Conservation (phyloP, 2,113 vertebrate species). For the Euleptes europaea region DNA sequence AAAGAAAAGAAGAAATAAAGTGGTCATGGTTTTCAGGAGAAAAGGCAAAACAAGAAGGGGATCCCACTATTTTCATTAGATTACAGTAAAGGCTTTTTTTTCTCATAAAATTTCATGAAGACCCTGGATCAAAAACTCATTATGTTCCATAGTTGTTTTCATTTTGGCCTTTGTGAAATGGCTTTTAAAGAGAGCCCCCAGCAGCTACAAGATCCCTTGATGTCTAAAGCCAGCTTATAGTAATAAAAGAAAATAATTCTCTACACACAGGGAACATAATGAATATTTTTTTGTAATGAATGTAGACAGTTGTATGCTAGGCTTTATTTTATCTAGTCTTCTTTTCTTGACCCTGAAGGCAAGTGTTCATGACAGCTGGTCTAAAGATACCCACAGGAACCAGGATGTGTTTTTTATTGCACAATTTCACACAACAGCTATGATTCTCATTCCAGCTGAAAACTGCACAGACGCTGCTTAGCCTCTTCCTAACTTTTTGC, state of each 20-base stretch:
- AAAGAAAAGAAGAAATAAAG: neutral
- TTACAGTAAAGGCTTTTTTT: slow-evolving; percentile 38
- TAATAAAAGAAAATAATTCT: slow-evolving; percentile 33
- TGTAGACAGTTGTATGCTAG: slow-evolving; percentile 1
- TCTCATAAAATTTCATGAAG: slow-evolving; percentile 39
- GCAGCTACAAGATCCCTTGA: slow-evolving; percentile 42
- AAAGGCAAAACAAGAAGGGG: neutral
- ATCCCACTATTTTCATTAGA: slow-evolving; percentile 33
- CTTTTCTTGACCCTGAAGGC: slow-evolving; percentile 15
- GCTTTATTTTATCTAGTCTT: slow-evolving; percentile 39
- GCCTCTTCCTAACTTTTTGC: neutral
- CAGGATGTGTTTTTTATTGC: slow-evolving; percentile 3
- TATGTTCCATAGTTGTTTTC: slow-evolving; percentile 45
- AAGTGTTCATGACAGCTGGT: slow-evolving; percentile 37
- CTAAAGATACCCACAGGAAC: neutral
- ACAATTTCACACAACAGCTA: slow-evolving; percentile 6
- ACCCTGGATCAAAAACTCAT: slow-evolving; percentile 45
- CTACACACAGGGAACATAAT: slow-evolving; percentile 29
- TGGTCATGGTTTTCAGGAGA: slow-evolving; percentile 34
- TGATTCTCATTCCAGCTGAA: slow-evolving; percentile 2
- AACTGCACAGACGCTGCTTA: neutral
- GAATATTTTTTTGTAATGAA: slow-evolving; percentile 44
- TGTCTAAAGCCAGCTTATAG: slow-evolving; percentile 34
- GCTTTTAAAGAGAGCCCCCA: slow-evolving; percentile 39
- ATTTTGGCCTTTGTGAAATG: slow-evolving; percentile 43